Evolutionary conservation across 2,888 invertebrate species (phyloP).

Genomic region (Synanthedon formicaeformis): DNA sequence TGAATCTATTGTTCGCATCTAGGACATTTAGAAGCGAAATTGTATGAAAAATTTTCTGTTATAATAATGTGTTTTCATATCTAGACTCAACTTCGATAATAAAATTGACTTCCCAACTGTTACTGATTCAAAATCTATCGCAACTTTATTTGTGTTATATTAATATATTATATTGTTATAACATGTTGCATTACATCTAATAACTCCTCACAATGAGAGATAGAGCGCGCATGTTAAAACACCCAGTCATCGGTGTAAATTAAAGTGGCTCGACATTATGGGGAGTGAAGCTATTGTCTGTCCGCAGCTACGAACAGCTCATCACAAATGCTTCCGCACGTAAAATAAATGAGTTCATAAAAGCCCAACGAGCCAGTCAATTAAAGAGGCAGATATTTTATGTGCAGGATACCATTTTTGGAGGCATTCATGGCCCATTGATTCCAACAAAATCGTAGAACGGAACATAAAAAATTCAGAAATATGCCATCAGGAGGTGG

Average conservation of each 20-base stretch:
- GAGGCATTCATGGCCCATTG: constrained; percentile 26
- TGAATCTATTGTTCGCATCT: background rate
- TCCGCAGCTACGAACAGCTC: constrained; percentile 14
- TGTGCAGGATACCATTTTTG: constrained; percentile 23
- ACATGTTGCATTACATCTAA: too few relatives aligned
- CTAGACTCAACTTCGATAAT: too few relatives aligned
- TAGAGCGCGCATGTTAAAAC: constrained; percentile 9
- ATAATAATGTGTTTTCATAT: too few relatives aligned
- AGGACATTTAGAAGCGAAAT: too few relatives aligned
- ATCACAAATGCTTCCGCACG: constrained; percentile 31
- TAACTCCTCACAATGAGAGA: too few relatives aligned
- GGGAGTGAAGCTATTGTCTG: constrained; percentile 12
- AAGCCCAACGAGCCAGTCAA: constrained; percentile 43
- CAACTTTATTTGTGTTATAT: too few relatives aligned
- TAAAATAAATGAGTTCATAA: constrained; percentile 54
- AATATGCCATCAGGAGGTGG: too few relatives aligned
- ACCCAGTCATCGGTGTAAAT: constrained; percentile 27
- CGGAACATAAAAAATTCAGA: background rate
- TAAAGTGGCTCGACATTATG: constrained; percentile 12
- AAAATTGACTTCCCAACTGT: too few relatives aligned
- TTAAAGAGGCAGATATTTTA: constrained; percentile 41
- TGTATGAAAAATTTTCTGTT: too few relatives aligned
- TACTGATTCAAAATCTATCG: too few relatives aligned
- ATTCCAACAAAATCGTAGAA: constrained; percentile 8
- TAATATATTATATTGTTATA: too few relatives aligned